These are phyloP conservation scores for Temnothorax unifasciatus DNA, from an alignment of 2,888 invertebrate species.

Conservation along the genomic window DNA sequence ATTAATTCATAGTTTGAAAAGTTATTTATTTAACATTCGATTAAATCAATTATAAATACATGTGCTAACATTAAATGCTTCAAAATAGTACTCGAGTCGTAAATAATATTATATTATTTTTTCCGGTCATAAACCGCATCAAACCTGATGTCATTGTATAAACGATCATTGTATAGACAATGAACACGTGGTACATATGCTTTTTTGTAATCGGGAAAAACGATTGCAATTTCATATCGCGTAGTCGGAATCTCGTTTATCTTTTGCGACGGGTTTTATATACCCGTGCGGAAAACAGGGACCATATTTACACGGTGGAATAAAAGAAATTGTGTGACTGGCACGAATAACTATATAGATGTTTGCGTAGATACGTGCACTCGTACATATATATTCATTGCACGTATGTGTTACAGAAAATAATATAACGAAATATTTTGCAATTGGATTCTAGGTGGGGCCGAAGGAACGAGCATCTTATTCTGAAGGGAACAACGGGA, in stretches of 20 bases:
- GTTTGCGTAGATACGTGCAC: not conserved
- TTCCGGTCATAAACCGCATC: not conserved
- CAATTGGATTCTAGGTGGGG: conserved; percentile 75
- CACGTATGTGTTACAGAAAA: not conserved
- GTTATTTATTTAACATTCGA: not conserved
- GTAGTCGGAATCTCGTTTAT: conserved; percentile 35
- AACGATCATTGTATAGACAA: not conserved
- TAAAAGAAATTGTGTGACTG: conserved; percentile 27
- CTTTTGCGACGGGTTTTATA: conserved; percentile 36
- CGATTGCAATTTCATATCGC: conserved; percentile 32
- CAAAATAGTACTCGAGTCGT: not conserved
- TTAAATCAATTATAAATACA: not conserved
- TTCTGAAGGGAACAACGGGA: conserved; percentile 73
- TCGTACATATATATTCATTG: not conserved
- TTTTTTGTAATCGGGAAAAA: conserved; percentile 28
- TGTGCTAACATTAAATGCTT: not conserved
- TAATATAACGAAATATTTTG: conserved; percentile 57
- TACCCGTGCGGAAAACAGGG: conserved; percentile 4
- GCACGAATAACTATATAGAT: not conserved
- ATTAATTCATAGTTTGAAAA: not conserved
- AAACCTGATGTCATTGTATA: not conserved
- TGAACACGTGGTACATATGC: not conserved
- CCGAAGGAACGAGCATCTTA: conserved; percentile 75
- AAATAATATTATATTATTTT: conserved; percentile 38
- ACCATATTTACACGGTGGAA: conserved; percentile 20